Conservation (phyloP, 2,888 invertebrate species). For the Odontocolon sp. region DNA sequence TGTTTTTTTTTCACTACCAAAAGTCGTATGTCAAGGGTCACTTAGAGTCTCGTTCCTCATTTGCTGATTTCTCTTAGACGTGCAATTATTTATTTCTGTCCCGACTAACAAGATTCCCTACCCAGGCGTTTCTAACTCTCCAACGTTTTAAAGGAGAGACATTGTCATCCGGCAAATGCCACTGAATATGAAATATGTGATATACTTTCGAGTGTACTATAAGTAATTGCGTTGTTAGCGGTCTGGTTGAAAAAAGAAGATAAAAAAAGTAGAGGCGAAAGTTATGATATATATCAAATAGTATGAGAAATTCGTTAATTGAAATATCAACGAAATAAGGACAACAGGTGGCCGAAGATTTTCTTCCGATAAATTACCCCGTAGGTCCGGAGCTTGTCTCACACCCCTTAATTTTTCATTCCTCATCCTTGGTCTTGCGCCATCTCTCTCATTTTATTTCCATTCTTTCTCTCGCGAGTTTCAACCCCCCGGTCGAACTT, state of each 20-base stretch:
- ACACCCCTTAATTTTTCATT: constrained; percentile 25
- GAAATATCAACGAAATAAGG: constrained; percentile 34
- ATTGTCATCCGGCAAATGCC: constrained; percentile 32
- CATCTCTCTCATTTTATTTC: not conserved
- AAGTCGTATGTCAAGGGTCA: not conserved
- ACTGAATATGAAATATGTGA: not conserved
- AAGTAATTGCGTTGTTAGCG: constrained; percentile 22
- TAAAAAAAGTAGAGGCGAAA: too few species aligned
- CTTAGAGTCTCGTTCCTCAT: not conserved
- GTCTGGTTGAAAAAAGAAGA: too few species aligned
- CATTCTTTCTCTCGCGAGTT: constrained; percentile 39
- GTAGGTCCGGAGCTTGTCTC: not conserved
- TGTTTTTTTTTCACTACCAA: constrained; percentile 9
- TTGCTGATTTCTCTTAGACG: not conserved
- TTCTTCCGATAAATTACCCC: constrained; percentile 38
- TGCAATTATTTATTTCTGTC: too few species aligned
- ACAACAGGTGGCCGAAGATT: constrained; percentile 49
- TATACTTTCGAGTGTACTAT: constrained; percentile 1
- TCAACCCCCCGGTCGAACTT: constrained; percentile 42
- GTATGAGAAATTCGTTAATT: constrained; percentile 37
- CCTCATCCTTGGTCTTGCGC: not conserved
- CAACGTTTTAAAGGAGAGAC: constrained; percentile 22
- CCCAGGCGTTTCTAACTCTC: constrained; percentile 1
- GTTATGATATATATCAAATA: too few species aligned
- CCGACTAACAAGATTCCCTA: too few species aligned